A percentile compares a stretch with the other conserved stretches of the same genome.
These are phyloP conservation scores for Xiphophorus couchianus DNA, from an alignment of 2,113 vertebrate genomes.

Conservation along the genomic window DNA sequence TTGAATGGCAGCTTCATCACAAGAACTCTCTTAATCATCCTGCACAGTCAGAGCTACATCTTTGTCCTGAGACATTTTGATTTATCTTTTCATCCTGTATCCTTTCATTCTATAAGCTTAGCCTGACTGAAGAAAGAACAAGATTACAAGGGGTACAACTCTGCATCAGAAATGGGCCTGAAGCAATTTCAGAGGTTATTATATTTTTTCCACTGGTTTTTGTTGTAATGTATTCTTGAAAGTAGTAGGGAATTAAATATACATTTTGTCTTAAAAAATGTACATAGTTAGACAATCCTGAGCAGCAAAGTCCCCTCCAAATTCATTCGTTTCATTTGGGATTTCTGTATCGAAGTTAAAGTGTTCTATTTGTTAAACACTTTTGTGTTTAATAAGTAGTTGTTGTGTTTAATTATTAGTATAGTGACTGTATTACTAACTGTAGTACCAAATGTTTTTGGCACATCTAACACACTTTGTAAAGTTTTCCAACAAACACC, in stretches of 20 bases:
- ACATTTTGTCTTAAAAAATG: neutral
- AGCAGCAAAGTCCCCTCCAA: neutral
- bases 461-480: neutral
- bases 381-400: too few species aligned
- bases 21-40: neutral
- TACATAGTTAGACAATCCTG: neutral
- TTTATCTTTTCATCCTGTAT: too few species aligned
- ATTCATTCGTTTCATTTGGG: neutral
- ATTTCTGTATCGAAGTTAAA: neutral
- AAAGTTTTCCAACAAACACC: neutral
- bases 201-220: neutral
- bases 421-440: neutral
- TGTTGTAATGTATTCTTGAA: neutral
- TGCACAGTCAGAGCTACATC: neutral
- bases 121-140: too few species aligned
- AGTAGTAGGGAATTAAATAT: neutral
- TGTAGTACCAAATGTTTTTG: neutral
- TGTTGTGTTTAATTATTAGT: too few species aligned
- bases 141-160: neutral
- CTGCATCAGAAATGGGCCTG: neutral
- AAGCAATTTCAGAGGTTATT: neutral
- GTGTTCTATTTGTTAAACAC: too few species aligned
- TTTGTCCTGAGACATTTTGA: too few species aligned
- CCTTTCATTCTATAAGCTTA: neutral
- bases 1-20: neutral